A percentile compares a stretch with the other conserved stretches of the same genome.
Conservation (phyloP, 2,888 invertebrate genomes). For the Amiota minor region DNA sequence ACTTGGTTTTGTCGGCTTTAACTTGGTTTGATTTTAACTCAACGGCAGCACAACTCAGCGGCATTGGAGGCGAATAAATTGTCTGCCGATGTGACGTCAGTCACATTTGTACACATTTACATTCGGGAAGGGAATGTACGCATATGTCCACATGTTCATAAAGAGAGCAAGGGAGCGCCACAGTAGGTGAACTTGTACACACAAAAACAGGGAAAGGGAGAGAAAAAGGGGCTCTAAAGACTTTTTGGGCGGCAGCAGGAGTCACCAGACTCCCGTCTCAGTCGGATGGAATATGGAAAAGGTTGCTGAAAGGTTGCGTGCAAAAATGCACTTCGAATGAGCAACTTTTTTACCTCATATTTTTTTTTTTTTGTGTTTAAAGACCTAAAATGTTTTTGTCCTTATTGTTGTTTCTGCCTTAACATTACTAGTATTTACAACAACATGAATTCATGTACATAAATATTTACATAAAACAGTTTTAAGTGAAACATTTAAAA, state of each 20-base stretch:
- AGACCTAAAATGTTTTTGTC: conserved; percentile 10
- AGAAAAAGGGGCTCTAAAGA: conserved; percentile 31
- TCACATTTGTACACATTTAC: conserved; percentile 31
- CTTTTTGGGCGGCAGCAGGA: conserved; percentile 27
- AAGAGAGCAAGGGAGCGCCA: conserved; percentile 23
- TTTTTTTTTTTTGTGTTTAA: neutral
- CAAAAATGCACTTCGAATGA: conserved; percentile 65
- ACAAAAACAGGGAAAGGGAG: neutral
- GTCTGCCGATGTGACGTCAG: conserved; percentile 58
- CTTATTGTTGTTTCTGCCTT: no score
- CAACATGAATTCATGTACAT: no score
- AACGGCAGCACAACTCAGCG: conserved; percentile 22
- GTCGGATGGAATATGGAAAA: neutral
- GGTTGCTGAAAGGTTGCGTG: conserved; percentile 58
- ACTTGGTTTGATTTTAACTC: neutral
- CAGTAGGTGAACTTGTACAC: conserved; percentile 40
- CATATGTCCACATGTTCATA: neutral
- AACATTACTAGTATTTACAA: no score
- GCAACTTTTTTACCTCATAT: conserved; percentile 15
- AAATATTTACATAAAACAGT: no score
- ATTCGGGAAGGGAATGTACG: neutral
- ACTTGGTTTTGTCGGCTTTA: conserved; percentile 1
- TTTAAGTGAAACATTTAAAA: no score
- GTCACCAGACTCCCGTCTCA: conserved; percentile 35
- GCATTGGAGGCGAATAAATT: conserved; percentile 52